Base-by-base conservation (phyloP, 2,797 vertebrate species). In the Glossophaga mutica region DNA sequence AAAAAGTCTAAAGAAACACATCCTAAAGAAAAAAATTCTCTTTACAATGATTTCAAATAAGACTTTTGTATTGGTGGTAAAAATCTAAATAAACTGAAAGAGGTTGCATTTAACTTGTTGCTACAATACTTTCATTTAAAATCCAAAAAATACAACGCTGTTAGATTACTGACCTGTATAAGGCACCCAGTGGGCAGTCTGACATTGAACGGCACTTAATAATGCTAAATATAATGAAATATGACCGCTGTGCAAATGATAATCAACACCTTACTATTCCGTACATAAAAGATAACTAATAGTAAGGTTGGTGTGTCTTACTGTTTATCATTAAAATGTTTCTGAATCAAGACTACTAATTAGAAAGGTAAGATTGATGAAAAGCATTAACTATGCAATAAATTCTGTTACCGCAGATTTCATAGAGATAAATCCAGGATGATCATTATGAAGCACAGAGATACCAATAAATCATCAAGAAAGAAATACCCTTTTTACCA, bases 281-380 rank as follows among this genome's bases (percentile, higher is more conserved):
- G 46, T 42, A 84, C 42, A 55, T 29, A 42, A 18, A 70, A 81
- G 6, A 67, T 81, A 95, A 77, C 52, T 68, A 74, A 90, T 21
- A 90, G 62, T 14, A 55, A 87, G 55, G 26, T 6, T 48, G n/a
- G 52, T 32, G 67, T 55, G 39, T 67, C 59, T 85, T 50, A 74
- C 73, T 52, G 12, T 84, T 94, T 84, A 92, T 87, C 81, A 94
- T 90, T 74, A 94, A 95, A 93, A 34, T 62, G 42, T 46, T 48
- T 78, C 48, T 88, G 86, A 94, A 42, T 73, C 32, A 22, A 93
- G 74, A 91, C 65, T 39, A 57, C 68, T 50, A 50, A 87, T 70
- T 65, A 94, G 94, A 92, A 96, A 93, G 68, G 11, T 62, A 96
- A 89, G 79, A 92, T 73, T 73, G 42, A 95, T 95, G 78, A 85